Base-by-base conservation (phyloP, 2,888 invertebrate species). In the Erannis defoliaria region DNA sequence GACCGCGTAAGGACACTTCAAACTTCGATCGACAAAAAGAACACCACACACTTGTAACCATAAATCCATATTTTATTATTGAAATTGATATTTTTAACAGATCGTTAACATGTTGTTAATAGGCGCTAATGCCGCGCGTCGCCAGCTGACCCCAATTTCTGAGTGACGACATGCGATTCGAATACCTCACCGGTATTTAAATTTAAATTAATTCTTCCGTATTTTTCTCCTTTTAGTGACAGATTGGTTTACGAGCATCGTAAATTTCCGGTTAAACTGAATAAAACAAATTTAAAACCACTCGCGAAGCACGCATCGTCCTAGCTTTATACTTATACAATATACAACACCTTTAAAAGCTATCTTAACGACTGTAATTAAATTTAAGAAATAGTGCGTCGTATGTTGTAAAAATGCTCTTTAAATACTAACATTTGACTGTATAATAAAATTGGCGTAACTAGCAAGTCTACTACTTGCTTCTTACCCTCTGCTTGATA, bases 31-130 rank as follows among this genome's bases (percentile, higher is more conserved):
- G 23, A 51, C 35, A 55, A 45, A 43, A 21, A 54, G 14, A 45
- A 26, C 35, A 23, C 33, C 5, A 58, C 42, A 58, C 54, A 58
- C 26, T 53, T 50, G 63, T 45, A 18, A 16, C 55, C 51, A 58
- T 63, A 58, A 58, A 63, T 55, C 55, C 16, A 54, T 58, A 58
- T 45, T 50, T 58, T 63, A 59, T 55, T 72, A 72, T 73, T 71
- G 67, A 73, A 66, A 76, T 75, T 78, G 75, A 84, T 84, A 83
- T 84, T 84, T 84, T 82, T 79, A 83, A 79, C 78, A 67, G 70
- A 74, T 75, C 81, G 79, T 84, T 87, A 85, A 89, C 84, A 85
- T 73, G 78, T 73, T 78, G 84, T 85, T 90, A 90, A 90, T 90
- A 86, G 90, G 76, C 74, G 72, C 79, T 85, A 87, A 85, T 86